Evolutionary conservation across 2,797 vertebrate genomes (phyloP).

Genomic region (Columba guinea): DNA sequence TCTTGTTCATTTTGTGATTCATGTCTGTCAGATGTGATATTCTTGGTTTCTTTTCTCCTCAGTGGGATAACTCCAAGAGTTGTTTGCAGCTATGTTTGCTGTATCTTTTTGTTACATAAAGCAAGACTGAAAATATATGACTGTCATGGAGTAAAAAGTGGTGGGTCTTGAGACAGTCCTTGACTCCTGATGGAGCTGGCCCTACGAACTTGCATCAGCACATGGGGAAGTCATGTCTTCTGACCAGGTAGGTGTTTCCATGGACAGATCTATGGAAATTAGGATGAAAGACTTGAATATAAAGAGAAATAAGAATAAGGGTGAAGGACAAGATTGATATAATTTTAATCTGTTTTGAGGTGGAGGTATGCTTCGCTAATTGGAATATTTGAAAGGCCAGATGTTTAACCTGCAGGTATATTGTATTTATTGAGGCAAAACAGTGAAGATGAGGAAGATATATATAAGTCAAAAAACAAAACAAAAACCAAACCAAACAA

Average conservation of each 20-base stretch:
- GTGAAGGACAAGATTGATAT: neutral
- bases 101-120: neutral
- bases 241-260: neutral
- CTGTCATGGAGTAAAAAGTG: neutral
- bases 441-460: neutral
- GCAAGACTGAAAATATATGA: neutral
- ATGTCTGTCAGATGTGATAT: neutral
- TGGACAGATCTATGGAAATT: neutral
- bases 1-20: neutral
- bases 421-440: neutral
- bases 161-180: neutral
- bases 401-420: fast-evolving
- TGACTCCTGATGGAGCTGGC: neutral
- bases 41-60: neutral
- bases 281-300: neutral
- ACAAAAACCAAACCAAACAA: neutral
- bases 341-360: neutral
- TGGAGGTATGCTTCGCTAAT: neutral
- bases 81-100: neutral
- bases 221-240: neutral
- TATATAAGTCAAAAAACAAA: neutral
- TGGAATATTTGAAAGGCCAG: neutral
- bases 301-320: neutral
- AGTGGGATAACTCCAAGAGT: neutral
- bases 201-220: neutral